Base-by-base conservation (phyloP, 2,888 invertebrate genomes). In the Xestoiulus laeticollis region DNA sequence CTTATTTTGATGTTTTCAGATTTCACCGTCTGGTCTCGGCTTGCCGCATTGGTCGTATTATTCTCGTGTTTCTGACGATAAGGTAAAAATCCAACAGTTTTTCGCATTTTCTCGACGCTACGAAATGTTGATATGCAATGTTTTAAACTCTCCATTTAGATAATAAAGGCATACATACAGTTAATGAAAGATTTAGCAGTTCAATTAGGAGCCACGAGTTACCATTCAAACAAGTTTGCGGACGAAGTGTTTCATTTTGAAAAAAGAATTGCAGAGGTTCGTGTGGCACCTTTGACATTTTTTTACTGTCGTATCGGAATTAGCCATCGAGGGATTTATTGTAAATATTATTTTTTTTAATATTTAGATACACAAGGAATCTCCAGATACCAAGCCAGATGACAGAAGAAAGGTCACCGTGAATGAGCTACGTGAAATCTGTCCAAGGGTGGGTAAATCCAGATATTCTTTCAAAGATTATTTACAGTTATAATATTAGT, bases 231-330 rank as follows among this genome's bases (percentile, higher is more conserved):
- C 2, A 91, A 91, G 89, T 94, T 94, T 91, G 93, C 93, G 33
- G 92, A 92, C 19, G 93, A 93, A 89, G 92, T 94, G 89, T 94
- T 93, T 90, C 92, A 92, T 89, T 94, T 93, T 90, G 94, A 94
- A 90, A 93, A 93, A 90, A 90, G 94, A 43, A 92, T 94, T 14
- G 94, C 94, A 0, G 93, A 93, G 91, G 88, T 88, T 38, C 26
- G n/a, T 19, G 38, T 3, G 16, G 32, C 32, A 33, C 30, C 59
- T n/a, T 19, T 4, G 10, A 16, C 2, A 48, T 48, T 48, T 48
- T 12, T 14, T 16, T 12, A 10, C 14, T 2, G 10, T 10, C 48
- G 2, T 12, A 12, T 48, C 48, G 10, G 48, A 48, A 48, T 43
- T 10, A 5, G 43, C 43, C 48, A 14, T 48, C 16, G 48, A 59